Base-by-base conservation (phyloP, 2,888 invertebrate species). In the Kuschelorhynchus macadamiae region DNA sequence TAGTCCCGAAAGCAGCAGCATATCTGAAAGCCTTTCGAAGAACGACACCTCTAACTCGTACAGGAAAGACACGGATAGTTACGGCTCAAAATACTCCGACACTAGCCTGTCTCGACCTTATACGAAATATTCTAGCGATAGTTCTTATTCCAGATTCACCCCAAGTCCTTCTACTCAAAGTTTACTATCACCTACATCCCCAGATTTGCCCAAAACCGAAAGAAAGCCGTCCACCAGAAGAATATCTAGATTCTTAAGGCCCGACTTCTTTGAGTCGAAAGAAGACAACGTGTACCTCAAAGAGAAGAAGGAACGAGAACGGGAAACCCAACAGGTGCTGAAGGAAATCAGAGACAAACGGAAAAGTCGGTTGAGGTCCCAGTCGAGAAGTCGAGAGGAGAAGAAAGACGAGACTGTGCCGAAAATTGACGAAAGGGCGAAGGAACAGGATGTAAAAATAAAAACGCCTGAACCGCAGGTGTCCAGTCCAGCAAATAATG, bases 161-260 rank as follows among this genome's bases (percentile, higher is more conserved):
- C 78, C 77, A 18, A 76, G 57, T 52, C 62, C 64, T 32, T 67
- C 74, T 36, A 59, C 63, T 56, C 67, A 57, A 25, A 70, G 65
- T 50, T 68, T 73, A 16, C 32, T 63, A 1, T 68, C 68, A 9
- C 59, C 63, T 16, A 49, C 57, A 0, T 44, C 62, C 9, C 72
- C 72, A 72, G 73, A 79, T 74, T 77, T 77, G 50, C 81, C 79
- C 76, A 79, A 79, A 77, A 77, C 80, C 71, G 79, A 78, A 74
- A 78, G 76, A 63, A 77, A 77, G 71, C 76, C 77, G 53, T 77
- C 79, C 57, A 88, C 78, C 55, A 88, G 90, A 52, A 87, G 91
- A 70, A 88, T 91, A 64, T 92, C 91, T 7, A 85, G 94, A 63
- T 93, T 93, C 82, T 83, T 94, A 64, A 86, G 93, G 25, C 91